Evolutionary conservation across 2,888 invertebrate species (phyloP).

Genomic region (Drosophila aldrichi): DNA sequence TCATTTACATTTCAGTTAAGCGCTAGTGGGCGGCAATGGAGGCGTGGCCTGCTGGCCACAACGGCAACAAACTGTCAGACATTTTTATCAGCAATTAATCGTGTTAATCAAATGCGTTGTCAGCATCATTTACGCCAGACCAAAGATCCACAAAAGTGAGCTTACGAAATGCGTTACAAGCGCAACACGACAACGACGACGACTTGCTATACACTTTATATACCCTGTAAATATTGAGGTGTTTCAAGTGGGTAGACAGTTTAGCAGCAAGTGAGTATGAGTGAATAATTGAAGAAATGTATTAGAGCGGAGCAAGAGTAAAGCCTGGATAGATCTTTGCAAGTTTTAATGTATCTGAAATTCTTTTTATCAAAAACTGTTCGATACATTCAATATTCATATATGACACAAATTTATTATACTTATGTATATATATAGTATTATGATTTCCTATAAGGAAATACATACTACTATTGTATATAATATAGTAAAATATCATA

Average conservation of each 20-base stretch:
- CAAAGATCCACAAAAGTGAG: slow-evolving; percentile 38
- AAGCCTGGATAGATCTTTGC: too few species aligned
- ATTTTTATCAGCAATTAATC: slow-evolving; percentile 84
- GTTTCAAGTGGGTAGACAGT: background rate
- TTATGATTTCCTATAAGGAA: too few species aligned
- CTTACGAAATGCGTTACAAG: slow-evolving; percentile 73
- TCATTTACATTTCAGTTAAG: slow-evolving; percentile 28
- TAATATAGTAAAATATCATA: too few species aligned
- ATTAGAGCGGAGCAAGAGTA: too few species aligned
- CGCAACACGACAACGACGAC: slow-evolving; percentile 46
- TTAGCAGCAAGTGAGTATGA: background rate
- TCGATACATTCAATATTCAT: too few species aligned
- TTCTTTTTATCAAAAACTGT: too few species aligned
- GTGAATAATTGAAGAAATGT: background rate
- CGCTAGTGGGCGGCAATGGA: background rate
- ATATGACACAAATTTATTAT: too few species aligned
- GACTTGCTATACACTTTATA: slow-evolving; percentile 42
- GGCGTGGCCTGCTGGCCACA: slow-evolving; percentile 1
- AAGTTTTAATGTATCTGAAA: too few species aligned
- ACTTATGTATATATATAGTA: too few species aligned
- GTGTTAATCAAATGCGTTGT: slow-evolving; percentile 84
- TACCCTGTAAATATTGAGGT: slow-evolving; percentile 36
- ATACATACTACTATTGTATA: too few species aligned
- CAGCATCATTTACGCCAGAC: slow-evolving; percentile 81
- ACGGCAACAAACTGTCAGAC: slow-evolving; percentile 69